Evolutionary conservation across 2,888 invertebrate species (phyloP).

Genomic region (Caradrina clavipalpis): DNA sequence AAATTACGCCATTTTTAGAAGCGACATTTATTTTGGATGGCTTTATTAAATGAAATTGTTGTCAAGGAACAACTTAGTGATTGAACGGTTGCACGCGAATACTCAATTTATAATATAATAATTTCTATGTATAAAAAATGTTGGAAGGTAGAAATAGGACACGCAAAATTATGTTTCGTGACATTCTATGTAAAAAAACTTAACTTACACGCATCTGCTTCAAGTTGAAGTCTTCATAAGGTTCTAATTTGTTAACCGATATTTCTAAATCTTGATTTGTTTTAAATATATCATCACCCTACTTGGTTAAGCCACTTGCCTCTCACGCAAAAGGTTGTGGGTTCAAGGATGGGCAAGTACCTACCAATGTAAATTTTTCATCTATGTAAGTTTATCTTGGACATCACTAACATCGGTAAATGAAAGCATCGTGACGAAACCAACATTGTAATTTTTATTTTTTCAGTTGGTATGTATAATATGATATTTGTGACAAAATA

Average conservation of each 20-base stretch:
- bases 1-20: conserved; percentile 61
- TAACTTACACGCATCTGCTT: conserved; percentile 12
- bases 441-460: too few species aligned
- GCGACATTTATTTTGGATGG: conserved; percentile 66
- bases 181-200: conserved; percentile 25
- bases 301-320: too few species aligned
- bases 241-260: neutral
- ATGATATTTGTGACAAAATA: too few species aligned
- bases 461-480: too few species aligned
- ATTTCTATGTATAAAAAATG: conserved; percentile 17
- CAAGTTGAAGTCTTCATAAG: neutral
- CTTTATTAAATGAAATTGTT: conserved; percentile 76
- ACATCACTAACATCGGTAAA: too few species aligned
- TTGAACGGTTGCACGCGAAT: conserved; percentile 55
- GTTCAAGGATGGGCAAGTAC: too few species aligned
- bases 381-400: too few species aligned
- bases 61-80: conserved; percentile 54
- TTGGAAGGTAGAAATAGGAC: neutral
- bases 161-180: conserved; percentile 34
- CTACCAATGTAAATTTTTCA: too few species aligned
- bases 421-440: too few species aligned
- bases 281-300: too few species aligned
- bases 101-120: conserved; percentile 52
- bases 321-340: too few species aligned
- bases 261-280: too few species aligned